phyloP scores from a whole-genome alignment of 53 echinoderm and acorn worm genomes.

The Holothuria scabra region DNA sequence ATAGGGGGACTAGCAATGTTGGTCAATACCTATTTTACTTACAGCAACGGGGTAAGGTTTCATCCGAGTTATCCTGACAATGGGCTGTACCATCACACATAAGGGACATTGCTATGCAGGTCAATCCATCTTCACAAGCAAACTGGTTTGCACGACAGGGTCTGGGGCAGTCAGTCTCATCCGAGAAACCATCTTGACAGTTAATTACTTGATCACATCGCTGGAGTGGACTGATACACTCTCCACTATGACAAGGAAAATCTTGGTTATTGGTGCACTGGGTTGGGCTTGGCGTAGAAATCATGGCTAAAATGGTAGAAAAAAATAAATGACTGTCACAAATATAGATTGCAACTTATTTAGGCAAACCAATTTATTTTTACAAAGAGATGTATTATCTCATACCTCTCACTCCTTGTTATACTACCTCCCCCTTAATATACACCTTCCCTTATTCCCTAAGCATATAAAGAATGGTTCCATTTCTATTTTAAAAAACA shows the following conservation, averaged over 20 bases:
- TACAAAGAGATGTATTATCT: background rate
- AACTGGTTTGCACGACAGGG: conserved; percentile 51
- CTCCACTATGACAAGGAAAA: conserved; percentile 69
- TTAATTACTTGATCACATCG: conserved; percentile 63
- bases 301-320: background rate
- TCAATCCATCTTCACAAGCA: conserved; percentile 7
- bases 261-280: conserved; percentile 21
- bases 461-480: too few species aligned
- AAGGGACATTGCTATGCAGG: conserved; percentile 21
- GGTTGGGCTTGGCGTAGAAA: conserved; percentile 4
- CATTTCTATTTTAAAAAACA: too few species aligned
- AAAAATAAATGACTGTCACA: background rate
- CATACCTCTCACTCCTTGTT: too few species aligned
- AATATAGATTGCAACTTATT: conserved; percentile 9
- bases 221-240: conserved; percentile 56
- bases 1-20: conserved; percentile 3
- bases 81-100: conserved; percentile 42
- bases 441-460: too few species aligned
- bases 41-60: conserved; percentile 19
- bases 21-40: background rate
- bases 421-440: too few species aligned
- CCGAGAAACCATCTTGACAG: conserved; percentile 71
- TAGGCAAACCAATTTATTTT: background rate
- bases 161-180: conserved; percentile 65
- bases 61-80: conserved; percentile 25